Percentiles rank a stretch among this genome's conserved stretches.
Evolutionary conservation across 2,113 vertebrate species (phyloP).

Genomic region (Lampris incognitus): DNA sequence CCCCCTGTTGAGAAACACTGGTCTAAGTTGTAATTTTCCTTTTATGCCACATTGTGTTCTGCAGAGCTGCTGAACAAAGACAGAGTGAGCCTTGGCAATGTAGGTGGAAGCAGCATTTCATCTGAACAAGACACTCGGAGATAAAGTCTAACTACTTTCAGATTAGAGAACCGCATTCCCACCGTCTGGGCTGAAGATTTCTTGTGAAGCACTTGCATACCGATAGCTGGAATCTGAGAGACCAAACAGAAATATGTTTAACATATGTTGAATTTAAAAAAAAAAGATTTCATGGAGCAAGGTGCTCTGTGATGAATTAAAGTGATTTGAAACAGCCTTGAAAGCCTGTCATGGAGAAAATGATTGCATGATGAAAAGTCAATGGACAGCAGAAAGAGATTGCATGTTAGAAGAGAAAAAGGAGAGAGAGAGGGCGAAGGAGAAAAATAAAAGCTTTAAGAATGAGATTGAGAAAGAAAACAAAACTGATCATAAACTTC

Average conservation of each 20-base stretch:
- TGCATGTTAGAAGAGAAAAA: background rate
- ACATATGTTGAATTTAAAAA: slow-evolving; percentile 13
- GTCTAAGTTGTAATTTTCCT: too few relatives aligned
- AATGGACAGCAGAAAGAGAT: background rate
- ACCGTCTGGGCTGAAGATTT: slow-evolving; percentile 48
- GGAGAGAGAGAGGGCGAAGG: background rate
- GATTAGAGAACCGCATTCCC: slow-evolving; percentile 10
- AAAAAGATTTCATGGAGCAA: slow-evolving; percentile 2
- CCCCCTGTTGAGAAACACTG: too few relatives aligned
- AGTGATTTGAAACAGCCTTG: background rate
- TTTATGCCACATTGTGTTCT: background rate
- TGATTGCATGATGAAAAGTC: slow-evolving; percentile 11
- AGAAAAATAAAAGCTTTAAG: background rate
- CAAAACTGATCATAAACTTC: background rate
- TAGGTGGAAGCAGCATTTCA: slow-evolving; percentile 15
- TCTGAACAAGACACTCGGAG: slow-evolving; percentile 9
- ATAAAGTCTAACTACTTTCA: slow-evolving; percentile 28
- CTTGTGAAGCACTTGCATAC: slow-evolving; percentile 38
- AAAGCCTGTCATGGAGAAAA: background rate
- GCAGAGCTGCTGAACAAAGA: background rate
- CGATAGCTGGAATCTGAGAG: background rate
- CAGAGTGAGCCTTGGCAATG: background rate
- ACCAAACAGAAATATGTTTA: slow-evolving; percentile 17
- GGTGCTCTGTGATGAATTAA: background rate
- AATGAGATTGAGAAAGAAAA: background rate